phyloP scores from a whole-genome alignment of 2,888 invertebrate genomes.

The Andrena hattorfiana region DNA sequence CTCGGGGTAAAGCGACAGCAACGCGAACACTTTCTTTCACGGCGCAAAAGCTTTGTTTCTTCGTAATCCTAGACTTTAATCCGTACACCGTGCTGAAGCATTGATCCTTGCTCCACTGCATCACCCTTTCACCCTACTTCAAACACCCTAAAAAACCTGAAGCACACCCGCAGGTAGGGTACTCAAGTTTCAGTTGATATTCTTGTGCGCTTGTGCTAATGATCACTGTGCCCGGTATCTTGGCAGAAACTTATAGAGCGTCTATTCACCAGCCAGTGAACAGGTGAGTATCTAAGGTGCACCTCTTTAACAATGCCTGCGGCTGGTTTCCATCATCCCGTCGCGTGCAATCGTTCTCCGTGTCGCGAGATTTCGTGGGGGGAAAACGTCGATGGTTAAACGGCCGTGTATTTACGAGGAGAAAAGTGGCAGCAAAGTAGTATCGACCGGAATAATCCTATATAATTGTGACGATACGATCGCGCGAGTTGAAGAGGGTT shows the following conservation, averaged over 20 bases:
- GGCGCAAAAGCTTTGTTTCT: neutral
- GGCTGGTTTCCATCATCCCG: neutral
- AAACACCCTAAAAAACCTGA: neutral
- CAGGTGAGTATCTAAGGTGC: neutral
- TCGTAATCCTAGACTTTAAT: neutral
- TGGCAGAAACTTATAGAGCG: neutral
- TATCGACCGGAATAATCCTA: constrained; percentile 55
- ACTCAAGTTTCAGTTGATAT: neutral
- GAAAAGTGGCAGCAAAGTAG: constrained; percentile 57
- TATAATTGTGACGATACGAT: constrained; percentile 59
- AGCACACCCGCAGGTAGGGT: neutral
- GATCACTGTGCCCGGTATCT: neutral
- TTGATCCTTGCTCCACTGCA: neutral
- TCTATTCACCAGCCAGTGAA: neutral
- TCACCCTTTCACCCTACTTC: neutral
- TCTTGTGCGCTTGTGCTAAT: neutral
- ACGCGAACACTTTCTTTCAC: neutral
- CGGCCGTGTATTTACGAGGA: constrained; percentile 54
- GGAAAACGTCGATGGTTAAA: constrained; percentile 47
- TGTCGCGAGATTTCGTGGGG: constrained; percentile 14
- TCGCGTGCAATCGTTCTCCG: neutral
- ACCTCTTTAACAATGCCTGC: neutral
- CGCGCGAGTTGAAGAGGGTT: constrained; percentile 38
- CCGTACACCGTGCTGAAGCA: neutral
- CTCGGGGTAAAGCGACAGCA: neutral